Evolutionary conservation across 2,888 invertebrate genomes (phyloP).

Genomic region (Abrostola triplasia): DNA sequence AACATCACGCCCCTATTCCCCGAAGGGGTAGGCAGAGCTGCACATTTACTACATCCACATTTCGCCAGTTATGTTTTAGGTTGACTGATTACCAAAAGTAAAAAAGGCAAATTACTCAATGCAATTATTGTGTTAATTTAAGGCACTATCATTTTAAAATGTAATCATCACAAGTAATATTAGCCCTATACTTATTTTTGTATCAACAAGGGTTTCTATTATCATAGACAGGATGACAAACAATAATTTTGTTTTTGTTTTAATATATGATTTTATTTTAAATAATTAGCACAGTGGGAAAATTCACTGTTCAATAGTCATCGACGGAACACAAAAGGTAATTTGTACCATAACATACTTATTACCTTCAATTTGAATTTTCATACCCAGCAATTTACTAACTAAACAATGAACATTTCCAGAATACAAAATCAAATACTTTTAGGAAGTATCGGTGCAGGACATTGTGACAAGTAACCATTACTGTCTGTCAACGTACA

Average conservation of each 20-base stretch:
- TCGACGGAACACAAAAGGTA: conserved; percentile 21
- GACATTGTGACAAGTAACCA: conserved; percentile 59
- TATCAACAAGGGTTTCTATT: not conserved
- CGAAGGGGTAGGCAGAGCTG: too few species aligned
- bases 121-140: too few species aligned
- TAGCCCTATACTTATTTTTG: not conserved
- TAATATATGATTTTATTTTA: not conserved
- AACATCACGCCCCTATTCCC: too few species aligned
- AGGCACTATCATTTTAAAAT: too few species aligned
- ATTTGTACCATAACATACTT: conserved; percentile 26
- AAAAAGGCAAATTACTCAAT: too few species aligned
- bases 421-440: conserved; percentile 42
- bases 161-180: not conserved
- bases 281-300: not conserved
- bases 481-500: conserved; percentile 69
- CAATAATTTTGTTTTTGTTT: not conserved
- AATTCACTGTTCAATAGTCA: conserved; percentile 15
- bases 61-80: too few species aligned
- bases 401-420: conserved; percentile 36
- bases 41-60: too few species aligned
- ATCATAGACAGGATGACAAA: not conserved
- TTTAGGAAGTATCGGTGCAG: conserved; percentile 65
- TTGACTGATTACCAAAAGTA: too few species aligned
- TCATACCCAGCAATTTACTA: conserved; percentile 47
- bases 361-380: conserved; percentile 39